A percentile compares a stretch with the other conserved stretches of the same genome.
These are phyloP conservation scores for Torymus auratus DNA, from an alignment of 2,888 invertebrate genomes.

Conservation along the genomic window DNA sequence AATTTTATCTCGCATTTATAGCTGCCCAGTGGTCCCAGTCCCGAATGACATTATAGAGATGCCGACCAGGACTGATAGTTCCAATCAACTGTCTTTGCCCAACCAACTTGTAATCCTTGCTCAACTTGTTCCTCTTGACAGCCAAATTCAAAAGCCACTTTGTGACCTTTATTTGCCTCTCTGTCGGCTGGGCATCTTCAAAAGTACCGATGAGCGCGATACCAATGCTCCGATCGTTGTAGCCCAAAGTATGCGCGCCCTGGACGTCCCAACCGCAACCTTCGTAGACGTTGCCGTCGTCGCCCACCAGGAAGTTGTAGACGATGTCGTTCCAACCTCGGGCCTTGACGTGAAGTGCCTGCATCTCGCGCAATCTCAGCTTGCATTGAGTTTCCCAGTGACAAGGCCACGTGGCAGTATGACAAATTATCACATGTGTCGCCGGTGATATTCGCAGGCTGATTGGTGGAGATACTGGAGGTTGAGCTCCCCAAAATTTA, in stretches of 20 bases:
- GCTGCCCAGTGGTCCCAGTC: conserved; percentile 43
- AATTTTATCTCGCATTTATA: not conserved
- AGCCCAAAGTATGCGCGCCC: conserved; percentile 83
- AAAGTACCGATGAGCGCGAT: conserved; percentile 87
- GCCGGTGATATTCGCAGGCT: no score
- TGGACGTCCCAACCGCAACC: conserved; percentile 86
- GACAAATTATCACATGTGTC: no score
- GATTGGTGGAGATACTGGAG: no score
- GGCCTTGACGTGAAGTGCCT: conserved; percentile 76
- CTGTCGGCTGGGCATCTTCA: conserved; percentile 73
- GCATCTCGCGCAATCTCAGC: no score
- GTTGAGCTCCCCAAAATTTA: no score
- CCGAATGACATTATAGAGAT: conserved; percentile 38
- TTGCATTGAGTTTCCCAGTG: no score
- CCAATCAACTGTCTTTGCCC: conserved; percentile 83
- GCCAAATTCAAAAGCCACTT: conserved; percentile 81
- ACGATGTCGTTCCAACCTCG: conserved; percentile 80
- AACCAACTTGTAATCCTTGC: conserved; percentile 82
- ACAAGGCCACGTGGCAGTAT: no score
- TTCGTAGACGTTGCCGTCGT: conserved; percentile 85
- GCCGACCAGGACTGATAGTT: conserved; percentile 71
- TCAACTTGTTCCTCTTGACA: conserved; percentile 80
- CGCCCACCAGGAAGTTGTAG: conserved; percentile 88
- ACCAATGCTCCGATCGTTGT: conserved; percentile 83
- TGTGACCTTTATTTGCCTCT: conserved; percentile 79